These are phyloP conservation scores for Phoebastria nigripes DNA, from an alignment of 2,797 vertebrate genomes.

Conservation along the genomic window DNA sequence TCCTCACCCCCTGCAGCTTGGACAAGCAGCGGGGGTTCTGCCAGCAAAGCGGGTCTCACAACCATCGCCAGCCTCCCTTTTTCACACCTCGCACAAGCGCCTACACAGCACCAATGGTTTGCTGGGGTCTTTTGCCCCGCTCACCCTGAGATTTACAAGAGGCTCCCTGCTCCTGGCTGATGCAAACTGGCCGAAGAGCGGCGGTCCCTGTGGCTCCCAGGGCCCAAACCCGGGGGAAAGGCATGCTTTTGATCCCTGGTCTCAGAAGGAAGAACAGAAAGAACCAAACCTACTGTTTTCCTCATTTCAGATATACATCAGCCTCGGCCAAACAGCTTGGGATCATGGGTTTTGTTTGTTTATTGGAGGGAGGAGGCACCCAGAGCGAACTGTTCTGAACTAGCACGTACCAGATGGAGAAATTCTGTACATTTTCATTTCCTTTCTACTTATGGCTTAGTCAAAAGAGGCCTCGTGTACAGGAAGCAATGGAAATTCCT, in stretches of 20 bases:
- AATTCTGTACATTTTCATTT: conserved; percentile 56
- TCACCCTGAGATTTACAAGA: background rate
- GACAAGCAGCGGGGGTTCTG: background rate
- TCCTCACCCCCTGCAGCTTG: background rate
- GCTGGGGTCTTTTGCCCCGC: background rate
- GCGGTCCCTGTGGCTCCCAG: background rate
- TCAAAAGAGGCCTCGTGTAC: conserved; percentile 54
- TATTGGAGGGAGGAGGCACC: background rate
- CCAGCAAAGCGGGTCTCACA: background rate
- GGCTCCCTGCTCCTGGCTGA: background rate
- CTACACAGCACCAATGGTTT: background rate
- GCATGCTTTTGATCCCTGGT: background rate
- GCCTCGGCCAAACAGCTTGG: background rate
- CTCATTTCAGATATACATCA: background rate
- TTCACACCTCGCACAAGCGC: background rate
- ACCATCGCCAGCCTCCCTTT: background rate
- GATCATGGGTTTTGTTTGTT: conserved; percentile 27
- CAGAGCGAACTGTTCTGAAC: background rate
- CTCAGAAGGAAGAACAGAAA: background rate
- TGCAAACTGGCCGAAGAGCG: background rate
- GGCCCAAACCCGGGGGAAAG: background rate
- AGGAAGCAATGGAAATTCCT: conserved; percentile 74
- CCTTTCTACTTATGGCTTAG: conserved; percentile 61
- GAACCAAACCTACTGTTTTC: background rate
- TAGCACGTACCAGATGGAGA: conserved; percentile 22